Evolutionary conservation across 2,797 vertebrate species (phyloP), one percentile per base, ranked within the genome.

Genomic region (Sebastiscus albofasciatus): DNA sequence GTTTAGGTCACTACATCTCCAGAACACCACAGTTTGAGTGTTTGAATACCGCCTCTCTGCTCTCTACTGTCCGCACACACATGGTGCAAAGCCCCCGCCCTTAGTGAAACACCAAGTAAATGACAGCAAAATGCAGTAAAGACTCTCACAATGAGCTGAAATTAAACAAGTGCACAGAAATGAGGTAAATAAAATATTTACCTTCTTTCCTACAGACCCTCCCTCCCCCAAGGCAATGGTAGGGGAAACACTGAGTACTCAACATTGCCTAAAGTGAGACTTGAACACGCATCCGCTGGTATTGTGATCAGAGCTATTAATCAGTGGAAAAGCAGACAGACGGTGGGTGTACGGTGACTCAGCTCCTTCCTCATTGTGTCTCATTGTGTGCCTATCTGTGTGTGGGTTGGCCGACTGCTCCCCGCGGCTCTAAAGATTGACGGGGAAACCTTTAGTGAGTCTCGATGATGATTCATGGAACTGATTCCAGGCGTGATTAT

Each of bases 341-440:
- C 67, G 18, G 89, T 90, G 77, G 84, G 89, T 24, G 85, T 85
- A 14, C 16, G 8, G 77, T 86, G 87, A 88, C 83, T 92, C 87
- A 92, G 83, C 77, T 78, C 34, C 74, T 72, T 85, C 80, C 49
- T 78, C 75, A 42, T 54, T 55, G 65, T 65, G 56, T 83, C 71
- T 69, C 70, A 69, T 62, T 72, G 69, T 84, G 60, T 42, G 29
- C 49, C 13, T 85, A 6, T 80, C 11, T 80, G 58, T 83, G 81
- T 72, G 89, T 82, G 71, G 67, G 86, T 10, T 68, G 81, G 67
- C 49, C 34, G 10, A 69, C 72, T 55, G 70, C 67, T 87, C 75
- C 80, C 84, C 29, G 62, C 4, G 16, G 78, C 56, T 65, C 49
- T 52, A 18, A 80, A 80, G 70, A 77, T 67, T 58, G 70, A 80